Base-by-base conservation (phyloP, 2,888 invertebrate genomes). In the Rhamphomyia laevipes region DNA sequence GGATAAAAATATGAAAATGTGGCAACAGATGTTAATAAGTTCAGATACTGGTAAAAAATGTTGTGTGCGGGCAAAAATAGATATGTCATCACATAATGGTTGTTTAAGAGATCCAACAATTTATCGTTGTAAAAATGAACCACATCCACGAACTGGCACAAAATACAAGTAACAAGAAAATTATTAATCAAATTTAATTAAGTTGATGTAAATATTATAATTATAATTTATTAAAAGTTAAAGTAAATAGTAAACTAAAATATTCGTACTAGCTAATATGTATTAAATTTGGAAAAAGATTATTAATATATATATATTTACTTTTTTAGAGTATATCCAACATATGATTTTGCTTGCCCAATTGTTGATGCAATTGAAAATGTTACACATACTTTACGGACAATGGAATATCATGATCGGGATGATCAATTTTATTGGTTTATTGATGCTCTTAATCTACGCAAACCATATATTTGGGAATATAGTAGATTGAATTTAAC, bases 271-370 rank as follows among this genome's bases (percentile, higher is more conserved):
- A 17, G 41, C 37, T 47, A 38, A 42, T 18, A 44, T 17, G 5
- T 10, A 21, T 37, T 38, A 16, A 23, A 16, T 35, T 11, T 13
- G 30, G 10, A 30, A 46, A 9, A 4, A 38, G 30, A 44, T n/a
- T 15, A 21, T 5, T 3, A 15, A 35, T 49, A 48, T 41, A 49
- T 27, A 43, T 16, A 31, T 35, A 27, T n/a, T 48, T 41, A 35
- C 6, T 56, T 55, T 70, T 71, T 17, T 68, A 94, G 94, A 64
- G 96, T 95, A 1, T 99, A 99, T 70, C 99, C 99, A 18, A 99
- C 99, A 0, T 99, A 99, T 64, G 99, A 99, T 73, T 99, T 99
- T 74, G 96, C 99, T 1, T 99, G 99, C 65, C 99, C 99, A 0
- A 95, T 99, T 63, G 97, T 99, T 45, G 99, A 99, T 71, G 86